phyloP scores from a whole-genome alignment of 2,113 vertebrate genomes.

The Balaeniceps rex region DNA sequence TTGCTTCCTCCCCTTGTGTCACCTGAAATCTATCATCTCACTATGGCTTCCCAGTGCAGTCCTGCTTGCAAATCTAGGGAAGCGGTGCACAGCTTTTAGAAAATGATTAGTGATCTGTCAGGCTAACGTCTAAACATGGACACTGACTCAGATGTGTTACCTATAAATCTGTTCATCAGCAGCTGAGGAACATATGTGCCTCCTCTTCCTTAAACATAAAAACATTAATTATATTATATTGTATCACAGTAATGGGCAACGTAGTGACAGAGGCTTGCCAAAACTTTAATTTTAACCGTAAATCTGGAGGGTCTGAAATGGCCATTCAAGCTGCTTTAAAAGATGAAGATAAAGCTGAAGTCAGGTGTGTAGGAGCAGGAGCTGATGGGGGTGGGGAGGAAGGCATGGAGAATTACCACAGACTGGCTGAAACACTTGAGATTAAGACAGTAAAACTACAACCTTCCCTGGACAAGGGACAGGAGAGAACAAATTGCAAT shows the following conservation, averaged over 20 bases:
- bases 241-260: slow-evolving; percentile 44
- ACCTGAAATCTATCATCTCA: slow-evolving; percentile 63
- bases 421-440: not conserved
- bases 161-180: slow-evolving; percentile 69
- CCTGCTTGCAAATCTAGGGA: slow-evolving; percentile 31
- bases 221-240: slow-evolving; percentile 69
- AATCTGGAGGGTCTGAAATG: slow-evolving; percentile 45
- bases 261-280: slow-evolving; percentile 44
- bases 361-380: not conserved
- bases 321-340: slow-evolving; percentile 23
- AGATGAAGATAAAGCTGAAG: slow-evolving; percentile 50
- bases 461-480: not conserved
- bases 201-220: slow-evolving; percentile 66
- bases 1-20: slow-evolving; percentile 61
- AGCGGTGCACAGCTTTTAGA: slow-evolving; percentile 50
- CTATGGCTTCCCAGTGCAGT: not conserved
- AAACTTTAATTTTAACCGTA: slow-evolving; percentile 62
- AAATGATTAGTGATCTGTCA: slow-evolving; percentile 66
- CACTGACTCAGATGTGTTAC: slow-evolving; percentile 42
- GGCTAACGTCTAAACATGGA: slow-evolving; percentile 40
- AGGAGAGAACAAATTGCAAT: not conserved
- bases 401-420: not conserved
- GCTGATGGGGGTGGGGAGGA: not conserved
- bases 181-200: slow-evolving; percentile 61
- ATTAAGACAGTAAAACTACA: not conserved